These are phyloP conservation scores for Malurus cyaneus DNA, from an alignment of 2,113 vertebrate species.

Conservation along the genomic window DNA sequence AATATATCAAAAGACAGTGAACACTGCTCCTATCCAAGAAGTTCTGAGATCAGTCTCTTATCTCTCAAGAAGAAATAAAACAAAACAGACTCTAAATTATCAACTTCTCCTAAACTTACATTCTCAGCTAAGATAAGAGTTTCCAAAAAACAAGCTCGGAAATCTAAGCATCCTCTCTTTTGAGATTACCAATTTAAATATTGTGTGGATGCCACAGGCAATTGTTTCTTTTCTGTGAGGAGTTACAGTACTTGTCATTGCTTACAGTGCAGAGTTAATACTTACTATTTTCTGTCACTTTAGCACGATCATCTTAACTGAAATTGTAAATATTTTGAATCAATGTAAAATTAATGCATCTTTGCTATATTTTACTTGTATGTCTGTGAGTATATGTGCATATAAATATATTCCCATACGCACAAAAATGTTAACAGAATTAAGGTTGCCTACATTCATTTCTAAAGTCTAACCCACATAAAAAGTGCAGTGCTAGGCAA, in stretches of 20 bases:
- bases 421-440: neutral
- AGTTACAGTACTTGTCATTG: conserved; percentile 43
- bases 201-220: conserved; percentile 27
- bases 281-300: conserved; percentile 45
- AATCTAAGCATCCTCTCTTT: conserved; percentile 45
- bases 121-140: conserved; percentile 28
- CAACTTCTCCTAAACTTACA: conserved; percentile 7
- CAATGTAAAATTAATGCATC: conserved; percentile 55
- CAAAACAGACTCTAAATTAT: conserved; percentile 32
- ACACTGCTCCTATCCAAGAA: conserved; percentile 34
- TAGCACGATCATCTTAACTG: neutral
- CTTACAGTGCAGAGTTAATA: conserved; percentile 41
- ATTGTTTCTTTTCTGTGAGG: neutral
- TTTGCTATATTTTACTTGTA: conserved; percentile 20
- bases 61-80: neutral
- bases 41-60: conserved; percentile 24
- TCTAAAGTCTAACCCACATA: neutral
- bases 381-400: conserved; percentile 2
- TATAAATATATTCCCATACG: conserved; percentile 9
- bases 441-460: neutral
- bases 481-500: neutral
- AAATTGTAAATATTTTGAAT: conserved; percentile 66
- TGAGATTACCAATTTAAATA: conserved; percentile 60
- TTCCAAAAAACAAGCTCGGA: conserved; percentile 38
- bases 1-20: neutral